These are phyloP conservation scores for Nipponia nippon DNA, from an alignment of 2,113 vertebrate species.

Conservation along the genomic window DNA sequence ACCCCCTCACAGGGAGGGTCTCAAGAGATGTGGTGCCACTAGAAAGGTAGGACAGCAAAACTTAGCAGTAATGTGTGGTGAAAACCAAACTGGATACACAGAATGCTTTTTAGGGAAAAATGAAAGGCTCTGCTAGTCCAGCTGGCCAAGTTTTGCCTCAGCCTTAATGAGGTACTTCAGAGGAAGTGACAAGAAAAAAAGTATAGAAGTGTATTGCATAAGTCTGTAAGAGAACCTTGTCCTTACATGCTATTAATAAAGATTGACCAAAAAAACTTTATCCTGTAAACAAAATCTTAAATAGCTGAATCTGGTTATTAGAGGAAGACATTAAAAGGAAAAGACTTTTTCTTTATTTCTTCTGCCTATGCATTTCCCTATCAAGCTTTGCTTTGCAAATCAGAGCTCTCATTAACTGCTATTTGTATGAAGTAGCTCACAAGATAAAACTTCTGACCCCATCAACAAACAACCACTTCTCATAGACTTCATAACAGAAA, in stretches of 20 bases:
- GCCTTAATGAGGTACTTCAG: background rate
- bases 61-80: background rate
- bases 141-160: background rate
- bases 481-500: background rate
- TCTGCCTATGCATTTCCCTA: background rate
- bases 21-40: background rate
- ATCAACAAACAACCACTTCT: background rate
- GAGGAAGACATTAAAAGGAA: background rate
- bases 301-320: background rate
- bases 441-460: background rate
- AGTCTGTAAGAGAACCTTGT: background rate
- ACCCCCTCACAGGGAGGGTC: background rate
- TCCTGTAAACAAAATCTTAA: background rate
- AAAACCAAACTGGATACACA: background rate
- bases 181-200: background rate
- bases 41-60: background rate
- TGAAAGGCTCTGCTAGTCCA: background rate
- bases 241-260: background rate
- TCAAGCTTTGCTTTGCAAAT: background rate
- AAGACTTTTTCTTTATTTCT: background rate
- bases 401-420: background rate
- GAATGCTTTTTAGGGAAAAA: background rate
- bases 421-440: background rate
- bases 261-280: background rate
- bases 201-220: background rate